Base-by-base conservation (phyloP, 2,113 vertebrate genomes). In the Carassius auratus region DNA sequence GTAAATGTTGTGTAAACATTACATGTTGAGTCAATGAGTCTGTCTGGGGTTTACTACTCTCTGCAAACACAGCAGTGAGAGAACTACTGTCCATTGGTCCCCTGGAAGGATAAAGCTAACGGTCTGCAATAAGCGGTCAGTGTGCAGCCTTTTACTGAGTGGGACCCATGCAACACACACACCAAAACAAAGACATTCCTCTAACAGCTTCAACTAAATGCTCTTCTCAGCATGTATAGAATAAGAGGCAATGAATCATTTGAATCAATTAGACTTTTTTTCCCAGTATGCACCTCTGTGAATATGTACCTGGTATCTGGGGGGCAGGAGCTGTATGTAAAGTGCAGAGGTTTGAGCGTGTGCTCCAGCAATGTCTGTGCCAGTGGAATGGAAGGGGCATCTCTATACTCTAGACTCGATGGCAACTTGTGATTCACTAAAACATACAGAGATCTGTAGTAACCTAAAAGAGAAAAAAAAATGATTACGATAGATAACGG, bases 291-390 rank as follows among this genome's bases (percentile, higher is more conserved):
- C 19, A 57, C 21, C 12, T 8, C 3, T 50, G 10, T 69, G 71
- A 68, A 42, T 85, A 8, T 15, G 5, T 95, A 99, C 98, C 98
- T 98, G 92, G 97, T 95, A 90, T 95, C 95, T 89, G 94, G 94
- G 90, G 96, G 94, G 91, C 98, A 99, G 93, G 98, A 98, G 94
- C 91, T 95, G 93, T 98, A 99, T 3, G 93, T 97, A 98, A 98
- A 99, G 97, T 99, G 97, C 97, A 99, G 94, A 89, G 98, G 98
- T 92, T 97, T 98, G 88, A 98, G 93, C 89, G 96, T 96, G 96
- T 99, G 97, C 93, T 99, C 97, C 93, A 99, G 94, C 92, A 99
- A 93, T 92, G 95, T 95, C 94, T 96, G 97, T 93, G 98, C 98
- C 91, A 99, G 92, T 87, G 97, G 97, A 90, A 98, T 93, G 92